Evolutionary conservation across 1,140 invertebrate species (phyloP).

Genomic region (Drosophila elegans): DNA sequence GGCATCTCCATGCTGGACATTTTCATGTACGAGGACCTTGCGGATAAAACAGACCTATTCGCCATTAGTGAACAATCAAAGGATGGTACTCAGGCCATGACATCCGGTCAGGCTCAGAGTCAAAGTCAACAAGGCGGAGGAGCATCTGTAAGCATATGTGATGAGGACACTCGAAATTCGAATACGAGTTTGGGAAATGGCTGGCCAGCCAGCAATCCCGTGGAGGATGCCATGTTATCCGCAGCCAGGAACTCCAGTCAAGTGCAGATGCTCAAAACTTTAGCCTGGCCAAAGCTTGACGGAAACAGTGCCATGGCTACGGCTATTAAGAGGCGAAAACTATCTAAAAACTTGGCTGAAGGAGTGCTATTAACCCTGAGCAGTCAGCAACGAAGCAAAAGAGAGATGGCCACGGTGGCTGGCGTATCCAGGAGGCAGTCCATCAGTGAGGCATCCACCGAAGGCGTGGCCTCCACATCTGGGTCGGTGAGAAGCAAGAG

Average conservation of each 20-base stretch:
- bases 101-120: slow-evolving; percentile 62
- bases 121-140: slow-evolving; percentile 37
- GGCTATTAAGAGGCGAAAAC: slow-evolving; percentile 89
- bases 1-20: slow-evolving; percentile 93
- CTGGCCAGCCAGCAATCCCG: slow-evolving; percentile 87
- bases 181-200: slow-evolving; percentile 62
- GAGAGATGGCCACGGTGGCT: slow-evolving; percentile 67
- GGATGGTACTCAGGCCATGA: slow-evolving; percentile 55
- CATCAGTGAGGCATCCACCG: slow-evolving; percentile 37
- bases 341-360: slow-evolving; percentile 85
- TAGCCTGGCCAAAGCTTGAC: slow-evolving; percentile 85
- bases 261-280: slow-evolving; percentile 85
- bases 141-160: slow-evolving; percentile 75
- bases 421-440: slow-evolving; percentile 67
- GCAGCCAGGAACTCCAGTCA: slow-evolving; percentile 82
- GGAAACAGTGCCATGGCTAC: slow-evolving; percentile 87
- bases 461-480: slow-evolving; percentile 23
- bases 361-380: slow-evolving; percentile 85
- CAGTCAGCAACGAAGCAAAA: slow-evolving; percentile 77
- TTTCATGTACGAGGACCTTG: slow-evolving; percentile 88
- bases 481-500: slow-evolving; percentile 66
- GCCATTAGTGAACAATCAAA: slow-evolving; percentile 76
- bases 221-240: slow-evolving; percentile 87
- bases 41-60: slow-evolving; percentile 85
- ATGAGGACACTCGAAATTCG: slow-evolving; percentile 84